Percentiles rank a stretch among this genome's conserved stretches.
Evolutionary conservation across 2,797 vertebrate genomes (phyloP).

Genomic region (Emys orbicularis): DNA sequence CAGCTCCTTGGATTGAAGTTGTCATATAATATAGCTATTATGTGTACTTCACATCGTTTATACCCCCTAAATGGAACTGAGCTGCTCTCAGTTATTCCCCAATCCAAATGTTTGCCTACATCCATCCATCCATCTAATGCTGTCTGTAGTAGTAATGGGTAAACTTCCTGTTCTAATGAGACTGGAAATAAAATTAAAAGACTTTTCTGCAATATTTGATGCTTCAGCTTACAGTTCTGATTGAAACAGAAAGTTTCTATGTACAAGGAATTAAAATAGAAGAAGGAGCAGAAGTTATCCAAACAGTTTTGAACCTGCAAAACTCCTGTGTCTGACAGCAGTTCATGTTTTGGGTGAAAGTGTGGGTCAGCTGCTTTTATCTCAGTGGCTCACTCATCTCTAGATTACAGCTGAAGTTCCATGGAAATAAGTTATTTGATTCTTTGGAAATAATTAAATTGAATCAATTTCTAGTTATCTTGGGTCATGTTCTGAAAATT

Average conservation of each 20-base stretch:
- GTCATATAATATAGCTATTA: background rate
- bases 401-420: background rate
- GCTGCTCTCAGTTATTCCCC: background rate
- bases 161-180: background rate
- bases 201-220: background rate
- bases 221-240: background rate
- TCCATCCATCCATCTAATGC: background rate
- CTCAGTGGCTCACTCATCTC: background rate
- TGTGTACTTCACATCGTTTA: background rate
- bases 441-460: constrained; percentile 19
- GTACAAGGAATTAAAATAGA: background rate
- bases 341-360: background rate
- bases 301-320: background rate
- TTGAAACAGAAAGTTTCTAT: background rate
- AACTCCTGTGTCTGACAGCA: background rate
- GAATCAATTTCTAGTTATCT: constrained; percentile 52
- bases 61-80: background rate
- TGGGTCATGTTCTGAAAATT: constrained; percentile 50
- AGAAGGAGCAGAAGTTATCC: background rate
- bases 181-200: background rate
- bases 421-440: constrained; percentile 41
- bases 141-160: background rate
- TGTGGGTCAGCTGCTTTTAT: background rate
- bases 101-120: background rate
- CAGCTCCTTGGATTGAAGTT: background rate